phyloP scores from a whole-genome alignment of 1,140 invertebrate genomes.

The Heliconius melpomene region DNA sequence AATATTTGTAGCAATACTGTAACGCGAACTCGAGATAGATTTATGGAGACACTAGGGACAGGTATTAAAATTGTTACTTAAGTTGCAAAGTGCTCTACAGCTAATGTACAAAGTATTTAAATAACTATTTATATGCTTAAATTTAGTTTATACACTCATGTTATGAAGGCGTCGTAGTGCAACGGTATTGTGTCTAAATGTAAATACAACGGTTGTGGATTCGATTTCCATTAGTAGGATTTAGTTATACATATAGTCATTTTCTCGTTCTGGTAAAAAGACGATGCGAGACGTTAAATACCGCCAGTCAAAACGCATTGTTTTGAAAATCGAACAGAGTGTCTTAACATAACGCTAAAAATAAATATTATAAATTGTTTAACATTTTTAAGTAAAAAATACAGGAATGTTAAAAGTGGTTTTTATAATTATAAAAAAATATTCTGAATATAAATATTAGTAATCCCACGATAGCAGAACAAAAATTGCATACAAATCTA shows the following conservation, averaged over 20 bases:
- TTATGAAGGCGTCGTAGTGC: background rate
- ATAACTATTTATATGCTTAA: background rate
- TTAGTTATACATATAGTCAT: background rate
- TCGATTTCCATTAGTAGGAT: background rate
- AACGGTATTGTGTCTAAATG: background rate
- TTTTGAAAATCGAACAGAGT: background rate
- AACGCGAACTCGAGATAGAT: background rate
- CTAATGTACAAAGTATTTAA: background rate
- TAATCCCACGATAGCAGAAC: background rate
- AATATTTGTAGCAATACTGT: conserved; percentile 4
- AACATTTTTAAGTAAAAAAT: background rate
- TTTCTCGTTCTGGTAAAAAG: background rate
- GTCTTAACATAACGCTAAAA: background rate
- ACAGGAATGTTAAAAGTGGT: background rate
- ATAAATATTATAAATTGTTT: background rate
- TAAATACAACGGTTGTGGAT: background rate
- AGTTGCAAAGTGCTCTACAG: background rate
- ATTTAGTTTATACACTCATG: background rate
- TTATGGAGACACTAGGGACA: conserved; percentile 6
- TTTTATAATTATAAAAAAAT: no score
- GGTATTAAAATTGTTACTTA: conserved; percentile 23
- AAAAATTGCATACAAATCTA: background rate
- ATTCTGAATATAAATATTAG: background rate
- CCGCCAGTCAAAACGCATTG: background rate
- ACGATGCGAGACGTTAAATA: background rate